Conservation (phyloP, 2,888 invertebrate genomes). For the Anthoptus insignis region DNA sequence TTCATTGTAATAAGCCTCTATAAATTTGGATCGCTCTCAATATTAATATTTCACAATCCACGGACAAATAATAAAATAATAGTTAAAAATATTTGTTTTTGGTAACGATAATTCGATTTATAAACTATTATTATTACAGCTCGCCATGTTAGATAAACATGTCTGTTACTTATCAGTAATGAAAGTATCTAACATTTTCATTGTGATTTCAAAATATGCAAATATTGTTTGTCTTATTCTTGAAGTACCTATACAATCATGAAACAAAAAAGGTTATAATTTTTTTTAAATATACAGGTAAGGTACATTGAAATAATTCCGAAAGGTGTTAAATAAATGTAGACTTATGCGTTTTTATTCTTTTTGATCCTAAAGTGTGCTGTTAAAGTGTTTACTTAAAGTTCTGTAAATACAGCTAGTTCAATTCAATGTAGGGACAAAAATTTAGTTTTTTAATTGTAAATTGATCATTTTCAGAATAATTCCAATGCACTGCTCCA, state of each 20-base stretch:
- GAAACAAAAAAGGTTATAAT: constrained; percentile 2
- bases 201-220: neutral
- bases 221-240: neutral
- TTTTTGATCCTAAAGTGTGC: too few relatives aligned
- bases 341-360: too few relatives aligned
- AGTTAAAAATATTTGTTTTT: constrained; percentile 16
- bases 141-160: neutral
- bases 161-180: neutral
- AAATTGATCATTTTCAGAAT: neutral
- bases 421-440: neutral
- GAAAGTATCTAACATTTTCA: neutral
- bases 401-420: neutral
- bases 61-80: neutral
- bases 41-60: neutral
- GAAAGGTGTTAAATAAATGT: too few relatives aligned
- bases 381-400: neutral
- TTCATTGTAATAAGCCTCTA: neutral
- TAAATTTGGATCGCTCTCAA: neutral
- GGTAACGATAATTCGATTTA: constrained; percentile 22
- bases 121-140: constrained; percentile 11
- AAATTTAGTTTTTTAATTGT: too few relatives aligned
- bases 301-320: neutral
- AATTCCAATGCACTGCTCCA: neutral
- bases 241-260: constrained; percentile 1
- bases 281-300: neutral